Conservation (phyloP, 2,113 vertebrate species). For the Gasterosteus aculeatus region DNA sequence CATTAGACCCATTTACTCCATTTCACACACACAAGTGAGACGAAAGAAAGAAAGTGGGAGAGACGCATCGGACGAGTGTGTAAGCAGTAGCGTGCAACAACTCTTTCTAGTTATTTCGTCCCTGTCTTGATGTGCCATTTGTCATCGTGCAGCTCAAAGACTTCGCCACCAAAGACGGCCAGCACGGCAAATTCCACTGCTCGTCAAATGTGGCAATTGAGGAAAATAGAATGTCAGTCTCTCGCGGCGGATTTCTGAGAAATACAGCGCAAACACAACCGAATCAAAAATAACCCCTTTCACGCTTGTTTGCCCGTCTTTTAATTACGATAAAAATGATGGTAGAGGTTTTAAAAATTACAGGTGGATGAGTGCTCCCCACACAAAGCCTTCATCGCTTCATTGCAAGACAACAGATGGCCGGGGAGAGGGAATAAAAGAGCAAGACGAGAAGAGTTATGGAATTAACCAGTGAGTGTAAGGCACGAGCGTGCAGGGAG, state of each 20-base stretch:
- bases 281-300: not conserved
- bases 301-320: not conserved
- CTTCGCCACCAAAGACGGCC: not conserved
- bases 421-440: constrained; percentile 31
- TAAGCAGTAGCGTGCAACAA: not conserved
- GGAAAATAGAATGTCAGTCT: not conserved
- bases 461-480: constrained; percentile 11
- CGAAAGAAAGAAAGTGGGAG: constrained; percentile 6
- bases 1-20: constrained; percentile 38
- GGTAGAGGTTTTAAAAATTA: not conserved
- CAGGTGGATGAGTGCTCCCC: constrained; percentile 11
- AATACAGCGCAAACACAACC: not conserved
- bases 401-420: constrained; percentile 46
- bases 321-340: not conserved
- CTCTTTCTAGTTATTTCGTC: constrained; percentile 37
- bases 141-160: constrained; percentile 1
- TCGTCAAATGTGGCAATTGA: not conserved
- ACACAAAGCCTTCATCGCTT: constrained; percentile 1
- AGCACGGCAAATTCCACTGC: not conserved
- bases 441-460: constrained; percentile 1
- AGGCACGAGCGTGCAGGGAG: not conserved
- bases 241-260: not conserved
- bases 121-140: constrained; percentile 9
- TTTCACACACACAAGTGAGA: constrained; percentile 41
- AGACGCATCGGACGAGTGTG: not conserved